Conservation (phyloP, 2,113 vertebrate genomes). For the Corydoras sp. region DNA sequence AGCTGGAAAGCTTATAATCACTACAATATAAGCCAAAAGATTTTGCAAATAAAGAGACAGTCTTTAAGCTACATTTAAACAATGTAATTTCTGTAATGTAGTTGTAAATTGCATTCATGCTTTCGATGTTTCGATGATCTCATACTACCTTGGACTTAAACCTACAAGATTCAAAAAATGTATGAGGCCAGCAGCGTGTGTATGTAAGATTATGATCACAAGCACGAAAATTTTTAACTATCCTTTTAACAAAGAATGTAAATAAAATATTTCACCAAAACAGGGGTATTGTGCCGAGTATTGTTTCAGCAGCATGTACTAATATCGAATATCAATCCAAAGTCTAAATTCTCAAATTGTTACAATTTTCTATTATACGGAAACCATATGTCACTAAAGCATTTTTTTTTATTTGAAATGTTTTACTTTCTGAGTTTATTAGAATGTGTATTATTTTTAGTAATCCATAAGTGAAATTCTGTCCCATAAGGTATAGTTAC, state of each 20-base stretch:
- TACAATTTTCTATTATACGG: too few relatives aligned
- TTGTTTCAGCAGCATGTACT: not conserved
- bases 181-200: conserved; percentile 7
- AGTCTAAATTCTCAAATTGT: too few relatives aligned
- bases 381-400: too few relatives aligned
- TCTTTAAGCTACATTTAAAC: conserved; percentile 1
- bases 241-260: conserved; percentile 43
- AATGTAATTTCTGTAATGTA: conserved; percentile 21
- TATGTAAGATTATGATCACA: conserved; percentile 19
- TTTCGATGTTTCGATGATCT: conserved; percentile 41
- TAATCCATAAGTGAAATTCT: too few relatives aligned
- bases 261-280: conserved; percentile 56
- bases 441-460: too few relatives aligned
- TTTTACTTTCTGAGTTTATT: too few relatives aligned
- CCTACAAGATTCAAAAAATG: conserved; percentile 1
- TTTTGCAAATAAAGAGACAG: not conserved
- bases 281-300: not conserved
- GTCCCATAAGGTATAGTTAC: too few relatives aligned
- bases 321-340: too few relatives aligned
- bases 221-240: conserved; percentile 40
- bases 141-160: conserved; percentile 21
- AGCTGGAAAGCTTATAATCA: too few relatives aligned
- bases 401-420: too few relatives aligned
- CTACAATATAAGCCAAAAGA: conserved; percentile 18
- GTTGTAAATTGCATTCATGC: conserved; percentile 42